Evolutionary conservation across 2,888 invertebrate species (phyloP).

Genomic region (Gari tellinella): DNA sequence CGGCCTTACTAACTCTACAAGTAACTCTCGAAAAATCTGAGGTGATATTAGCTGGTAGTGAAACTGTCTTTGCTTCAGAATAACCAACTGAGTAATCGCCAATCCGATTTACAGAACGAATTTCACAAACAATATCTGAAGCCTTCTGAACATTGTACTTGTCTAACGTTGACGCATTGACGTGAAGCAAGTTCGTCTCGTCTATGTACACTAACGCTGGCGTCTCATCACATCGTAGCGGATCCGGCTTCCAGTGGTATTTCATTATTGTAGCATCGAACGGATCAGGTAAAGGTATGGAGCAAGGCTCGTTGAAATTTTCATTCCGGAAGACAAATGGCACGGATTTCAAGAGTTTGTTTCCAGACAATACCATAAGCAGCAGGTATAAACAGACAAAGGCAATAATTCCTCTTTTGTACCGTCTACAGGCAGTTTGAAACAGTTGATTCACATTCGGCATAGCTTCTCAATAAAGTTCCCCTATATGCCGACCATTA

Average conservation of each 20-base stretch:
- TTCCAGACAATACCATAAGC: too few relatives aligned
- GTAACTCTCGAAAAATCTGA: conserved; percentile 58
- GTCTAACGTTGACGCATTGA: conserved; percentile 17
- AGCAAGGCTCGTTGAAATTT: conserved; percentile 45
- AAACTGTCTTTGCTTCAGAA: conserved; percentile 33
- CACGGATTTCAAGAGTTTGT: conserved; percentile 9
- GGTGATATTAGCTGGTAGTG: conserved; percentile 33
- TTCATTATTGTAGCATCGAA: conserved; percentile 60
- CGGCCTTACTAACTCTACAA: conserved; percentile 33
- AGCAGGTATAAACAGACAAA: too few relatives aligned
- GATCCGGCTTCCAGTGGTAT: conserved; percentile 59
- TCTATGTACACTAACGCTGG: conserved; percentile 50
- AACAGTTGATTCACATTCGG: too few relatives aligned
- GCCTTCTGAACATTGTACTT: too few relatives aligned
- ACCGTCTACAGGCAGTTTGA: too few relatives aligned
- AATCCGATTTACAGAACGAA: too few relatives aligned
- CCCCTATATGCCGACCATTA: too few relatives aligned
- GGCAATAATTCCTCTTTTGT: too few relatives aligned
- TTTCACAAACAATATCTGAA: too few relatives aligned
- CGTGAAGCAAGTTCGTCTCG: conserved; percentile 36
- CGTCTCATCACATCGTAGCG: conserved; percentile 47
- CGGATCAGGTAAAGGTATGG: conserved; percentile 59
- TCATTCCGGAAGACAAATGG: conserved; percentile 43
- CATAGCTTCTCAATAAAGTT: too few relatives aligned
- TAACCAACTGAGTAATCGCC: conserved; percentile 55